phyloP scores from a whole-genome alignment of 2,888 invertebrate species.

The Drosophila nr. perissopoda region DNA sequence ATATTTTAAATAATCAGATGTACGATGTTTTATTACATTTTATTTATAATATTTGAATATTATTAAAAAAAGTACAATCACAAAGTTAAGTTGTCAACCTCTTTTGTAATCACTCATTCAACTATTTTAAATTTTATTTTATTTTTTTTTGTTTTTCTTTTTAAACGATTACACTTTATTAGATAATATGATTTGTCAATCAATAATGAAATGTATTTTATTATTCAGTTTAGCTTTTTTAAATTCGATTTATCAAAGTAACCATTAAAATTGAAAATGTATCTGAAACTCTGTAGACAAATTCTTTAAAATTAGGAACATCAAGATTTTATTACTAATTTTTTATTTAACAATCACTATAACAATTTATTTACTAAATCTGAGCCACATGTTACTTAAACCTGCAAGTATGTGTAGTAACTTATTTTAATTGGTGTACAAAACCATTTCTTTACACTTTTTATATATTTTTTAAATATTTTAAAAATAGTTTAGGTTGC shows the following conservation, averaged over 20 bases:
- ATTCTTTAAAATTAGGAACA: background rate
- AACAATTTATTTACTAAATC: background rate
- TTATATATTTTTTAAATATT: background rate
- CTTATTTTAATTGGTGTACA: background rate
- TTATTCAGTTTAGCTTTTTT: background rate
- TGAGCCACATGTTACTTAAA: background rate
- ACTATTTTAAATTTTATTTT: background rate
- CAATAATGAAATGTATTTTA: background rate
- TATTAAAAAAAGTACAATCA: background rate
- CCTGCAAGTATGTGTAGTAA: background rate
- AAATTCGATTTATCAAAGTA: background rate
- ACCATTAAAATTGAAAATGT: background rate
- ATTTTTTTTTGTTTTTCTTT: background rate
- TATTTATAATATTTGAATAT: background rate
- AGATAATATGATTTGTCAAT: background rate
- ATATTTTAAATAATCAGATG: background rate
- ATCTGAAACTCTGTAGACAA: background rate
- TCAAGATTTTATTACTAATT: background rate
- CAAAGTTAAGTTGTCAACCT: background rate
- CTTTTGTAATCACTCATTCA: background rate
- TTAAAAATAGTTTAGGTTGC: background rate
- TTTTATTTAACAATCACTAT: background rate
- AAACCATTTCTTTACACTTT: background rate
- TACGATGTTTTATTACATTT: background rate
- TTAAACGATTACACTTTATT: background rate